Evolutionary conservation across 2,113 vertebrate genomes (phyloP), one percentile per base, ranked within the genome.

Genomic region (Sander lucioperca): DNA sequence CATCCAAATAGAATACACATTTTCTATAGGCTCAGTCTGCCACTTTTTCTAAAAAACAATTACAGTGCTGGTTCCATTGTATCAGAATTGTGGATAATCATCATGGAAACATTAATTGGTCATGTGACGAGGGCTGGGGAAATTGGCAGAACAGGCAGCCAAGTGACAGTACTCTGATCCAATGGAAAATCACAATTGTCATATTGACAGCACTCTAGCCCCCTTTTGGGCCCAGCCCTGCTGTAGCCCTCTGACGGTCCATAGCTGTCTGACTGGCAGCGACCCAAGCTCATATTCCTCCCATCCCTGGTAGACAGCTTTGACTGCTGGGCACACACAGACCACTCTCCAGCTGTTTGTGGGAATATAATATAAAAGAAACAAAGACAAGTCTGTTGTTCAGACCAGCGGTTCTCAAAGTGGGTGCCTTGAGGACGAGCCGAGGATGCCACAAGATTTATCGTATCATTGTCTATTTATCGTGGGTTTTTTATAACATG

Each of bases 381-480:
- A 81, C 77, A 81, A 79, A 83, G 47, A 33, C 23, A 27, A 54
- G 47, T 18, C 43, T 43, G 48, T 25, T 82, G 51, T 81, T 82
- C 48, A 63, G 16, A 73, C 21, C 23, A 53, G 4, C 1, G 33
- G 7, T 45, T 63, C n/a, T 27, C 21, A 13, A 39, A 54, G 30
- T 4, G 56, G 25, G 33, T 43, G 57, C 25, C 61, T 11, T 15
- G 14, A 19, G 21, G 30, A 45, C 10, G 33, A 3, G 56, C 54
- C 11, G 0, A 6, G 27, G 27, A 18, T 33, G 18, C 19, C 39
- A 19, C 36, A n/a, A 61, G 70, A 61, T 54, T 54, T 5, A 54
- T 45, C 53, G 12, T 0, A 11, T 27, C 0, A 13, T 23, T 16
- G 47, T 21, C 21, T 3, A 16, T 19, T 36, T 16, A 48, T 14